A percentile compares a stretch with the other conserved stretches of the same genome.
phyloP scores from a whole-genome alignment of 2,113 vertebrate genomes.

The Eptesicus fuscus region DNA sequence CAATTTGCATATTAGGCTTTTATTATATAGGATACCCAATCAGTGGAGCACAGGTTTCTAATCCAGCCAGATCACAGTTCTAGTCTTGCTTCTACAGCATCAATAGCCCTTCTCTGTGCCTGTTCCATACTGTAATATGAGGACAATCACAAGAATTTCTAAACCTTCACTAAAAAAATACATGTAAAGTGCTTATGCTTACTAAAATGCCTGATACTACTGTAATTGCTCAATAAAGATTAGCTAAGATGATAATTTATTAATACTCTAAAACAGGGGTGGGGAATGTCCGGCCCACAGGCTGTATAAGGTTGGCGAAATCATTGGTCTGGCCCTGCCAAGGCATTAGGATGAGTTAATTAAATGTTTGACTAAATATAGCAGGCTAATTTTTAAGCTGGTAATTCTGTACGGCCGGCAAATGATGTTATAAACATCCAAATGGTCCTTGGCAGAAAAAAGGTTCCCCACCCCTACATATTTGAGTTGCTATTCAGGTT shows the following conservation, averaged over 20 bases:
- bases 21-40: background rate
- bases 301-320: no score
- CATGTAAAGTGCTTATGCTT: background rate
- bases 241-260: background rate
- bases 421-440: no score
- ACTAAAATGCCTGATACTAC: background rate
- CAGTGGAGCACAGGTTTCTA: background rate
- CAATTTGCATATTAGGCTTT: background rate
- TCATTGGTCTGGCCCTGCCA: no score
- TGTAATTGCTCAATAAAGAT: constrained; percentile 5
- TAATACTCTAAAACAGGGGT: background rate
- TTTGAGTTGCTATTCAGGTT: background rate
- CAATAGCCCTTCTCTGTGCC: background rate
- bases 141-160: background rate
- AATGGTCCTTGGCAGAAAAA: no score
- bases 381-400: no score
- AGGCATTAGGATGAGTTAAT: no score
- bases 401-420: no score
- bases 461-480: background rate
- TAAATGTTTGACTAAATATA: no score
- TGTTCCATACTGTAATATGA: background rate
- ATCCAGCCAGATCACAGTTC: background rate
- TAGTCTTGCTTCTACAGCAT: background rate
- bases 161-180: background rate
- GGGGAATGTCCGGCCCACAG: no score